Conservation (phyloP, 1,140 invertebrate genomes). For the Brachionus koreanus region DNA sequence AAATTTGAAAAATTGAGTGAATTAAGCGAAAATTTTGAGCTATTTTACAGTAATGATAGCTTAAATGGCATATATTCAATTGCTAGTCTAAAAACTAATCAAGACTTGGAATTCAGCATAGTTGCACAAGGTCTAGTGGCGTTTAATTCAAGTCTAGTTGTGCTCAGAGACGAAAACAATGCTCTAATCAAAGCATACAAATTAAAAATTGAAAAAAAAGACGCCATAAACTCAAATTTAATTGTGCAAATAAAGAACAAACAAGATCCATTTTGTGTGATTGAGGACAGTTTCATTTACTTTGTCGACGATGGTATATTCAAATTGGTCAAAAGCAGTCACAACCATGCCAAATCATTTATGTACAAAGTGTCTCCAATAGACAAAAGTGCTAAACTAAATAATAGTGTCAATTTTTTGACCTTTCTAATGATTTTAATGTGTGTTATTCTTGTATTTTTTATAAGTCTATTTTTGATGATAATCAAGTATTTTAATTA, state of each 20-base stretch:
- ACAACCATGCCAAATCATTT: background rate
- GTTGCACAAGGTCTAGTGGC: background rate
- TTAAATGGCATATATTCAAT: background rate
- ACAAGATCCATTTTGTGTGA: background rate
- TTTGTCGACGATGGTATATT: background rate
- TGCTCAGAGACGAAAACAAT: background rate
- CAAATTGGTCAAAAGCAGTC: background rate
- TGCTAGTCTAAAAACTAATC: background rate
- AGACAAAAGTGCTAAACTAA: background rate
- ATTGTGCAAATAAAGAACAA: background rate
- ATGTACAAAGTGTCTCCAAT: background rate
- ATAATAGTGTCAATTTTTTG: background rate
- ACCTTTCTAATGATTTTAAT: background rate
- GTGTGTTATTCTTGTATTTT: constrained; percentile 10
- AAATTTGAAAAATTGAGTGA: constrained; percentile 9
- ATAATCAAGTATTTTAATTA: constrained; percentile 28
- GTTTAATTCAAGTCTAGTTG: background rate
- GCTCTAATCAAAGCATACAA: background rate
- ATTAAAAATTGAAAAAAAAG: background rate
- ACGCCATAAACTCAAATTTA: background rate
- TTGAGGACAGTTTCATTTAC: background rate
- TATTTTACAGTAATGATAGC: background rate
- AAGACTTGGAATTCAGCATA: background rate
- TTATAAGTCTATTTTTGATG: background rate
- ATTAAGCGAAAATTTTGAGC: background rate